Conservation (phyloP, 2,888 invertebrate genomes). For the Tuta absoluta region DNA sequence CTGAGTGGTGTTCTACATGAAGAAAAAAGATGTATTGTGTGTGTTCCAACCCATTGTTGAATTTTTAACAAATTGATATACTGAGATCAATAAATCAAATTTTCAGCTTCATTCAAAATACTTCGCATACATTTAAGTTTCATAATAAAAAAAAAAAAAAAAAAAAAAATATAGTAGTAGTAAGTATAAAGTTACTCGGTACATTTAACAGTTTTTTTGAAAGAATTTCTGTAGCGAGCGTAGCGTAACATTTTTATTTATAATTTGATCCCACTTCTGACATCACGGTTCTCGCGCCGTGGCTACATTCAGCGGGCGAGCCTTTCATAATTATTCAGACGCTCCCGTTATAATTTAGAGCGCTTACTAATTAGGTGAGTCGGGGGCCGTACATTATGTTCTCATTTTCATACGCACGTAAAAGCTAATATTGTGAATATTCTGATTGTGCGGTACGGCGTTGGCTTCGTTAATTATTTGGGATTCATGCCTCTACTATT, state of each 20-base stretch:
- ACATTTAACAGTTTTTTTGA: slow-evolving; percentile 1
- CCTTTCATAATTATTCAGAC: slow-evolving; percentile 60
- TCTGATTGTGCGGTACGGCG: slow-evolving; percentile 25
- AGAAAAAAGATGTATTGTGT: too few relatives aligned
- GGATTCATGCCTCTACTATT: slow-evolving; percentile 20
- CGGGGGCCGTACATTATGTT: slow-evolving; percentile 38
- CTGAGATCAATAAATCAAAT: too few relatives aligned
- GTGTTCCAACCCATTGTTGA: too few relatives aligned
- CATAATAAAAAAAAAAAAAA: too few relatives aligned
- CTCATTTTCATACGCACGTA: slow-evolving; percentile 37
- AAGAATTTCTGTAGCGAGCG: background rate
- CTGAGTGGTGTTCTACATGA: background rate
- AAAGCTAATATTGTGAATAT: slow-evolving; percentile 33
- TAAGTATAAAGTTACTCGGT: background rate
- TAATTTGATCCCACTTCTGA: slow-evolving; percentile 15
- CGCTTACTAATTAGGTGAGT: slow-evolving; percentile 42
- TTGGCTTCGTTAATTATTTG: slow-evolving; percentile 28
- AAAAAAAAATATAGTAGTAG: too few relatives aligned
- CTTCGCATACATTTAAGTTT: background rate
- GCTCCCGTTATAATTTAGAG: slow-evolving; percentile 51
- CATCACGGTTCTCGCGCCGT: slow-evolving; percentile 16
- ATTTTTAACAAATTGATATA: too few relatives aligned
- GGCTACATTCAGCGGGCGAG: slow-evolving; percentile 37
- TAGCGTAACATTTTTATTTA: slow-evolving; percentile 1
- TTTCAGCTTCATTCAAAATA: background rate